Evolutionary conservation across 2,113 vertebrate species (phyloP).

Genomic region (Spilogale gracilis): DNA sequence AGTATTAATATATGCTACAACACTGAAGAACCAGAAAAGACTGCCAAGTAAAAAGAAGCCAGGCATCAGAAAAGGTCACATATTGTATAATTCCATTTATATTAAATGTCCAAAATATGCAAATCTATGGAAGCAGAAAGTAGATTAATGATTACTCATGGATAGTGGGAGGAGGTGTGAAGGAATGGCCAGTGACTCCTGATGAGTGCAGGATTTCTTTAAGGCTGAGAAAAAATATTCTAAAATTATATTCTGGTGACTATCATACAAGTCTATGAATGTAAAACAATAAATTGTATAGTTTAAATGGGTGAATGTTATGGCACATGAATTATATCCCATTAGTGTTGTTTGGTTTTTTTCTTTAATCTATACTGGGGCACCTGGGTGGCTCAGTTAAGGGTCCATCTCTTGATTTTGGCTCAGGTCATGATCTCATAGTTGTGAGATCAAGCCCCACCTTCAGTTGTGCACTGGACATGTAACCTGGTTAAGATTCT

Average conservation of each 20-base stretch:
- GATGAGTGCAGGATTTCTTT: not conserved
- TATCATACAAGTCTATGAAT: not conserved
- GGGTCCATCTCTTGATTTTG: not conserved
- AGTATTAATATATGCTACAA: not conserved
- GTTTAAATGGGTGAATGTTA: not conserved
- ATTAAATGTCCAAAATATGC: not conserved
- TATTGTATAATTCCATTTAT: not conserved
- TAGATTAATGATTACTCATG: not conserved
- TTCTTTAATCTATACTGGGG: not conserved
- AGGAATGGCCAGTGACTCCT: not conserved
- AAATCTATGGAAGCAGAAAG: conserved; percentile 31
- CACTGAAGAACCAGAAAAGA: not conserved
- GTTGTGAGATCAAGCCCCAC: not conserved
- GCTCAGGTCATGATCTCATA: not conserved
- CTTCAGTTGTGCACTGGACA: not conserved
- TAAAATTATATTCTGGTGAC: conserved; percentile 10
- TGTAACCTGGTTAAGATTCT: not conserved
- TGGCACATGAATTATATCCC: not conserved
- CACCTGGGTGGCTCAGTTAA: not conserved
- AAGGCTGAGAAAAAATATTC: not conserved
- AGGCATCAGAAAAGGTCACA: not conserved
- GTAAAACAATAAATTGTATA: not conserved
- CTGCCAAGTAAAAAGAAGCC: not conserved
- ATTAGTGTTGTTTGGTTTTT: not conserved
- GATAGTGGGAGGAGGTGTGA: not conserved